Evolutionary conservation across 2,888 invertebrate genomes (phyloP).

Genomic region (Reticulitermes lucifugus): DNA sequence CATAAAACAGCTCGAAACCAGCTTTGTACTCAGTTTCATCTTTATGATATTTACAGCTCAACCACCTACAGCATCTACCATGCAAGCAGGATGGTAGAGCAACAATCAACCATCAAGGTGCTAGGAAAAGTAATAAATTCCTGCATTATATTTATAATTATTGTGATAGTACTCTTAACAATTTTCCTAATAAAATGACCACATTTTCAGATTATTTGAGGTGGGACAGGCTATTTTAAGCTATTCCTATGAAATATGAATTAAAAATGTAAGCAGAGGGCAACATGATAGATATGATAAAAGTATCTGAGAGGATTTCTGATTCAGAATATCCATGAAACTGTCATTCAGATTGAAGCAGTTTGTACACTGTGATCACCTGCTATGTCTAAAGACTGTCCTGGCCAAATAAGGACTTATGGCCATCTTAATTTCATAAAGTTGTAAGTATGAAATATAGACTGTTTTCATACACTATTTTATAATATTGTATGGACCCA

Average conservation of each 20-base stretch:
- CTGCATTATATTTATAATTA: not conserved
- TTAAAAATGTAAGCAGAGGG: not conserved
- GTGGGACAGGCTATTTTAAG: constrained; percentile 5
- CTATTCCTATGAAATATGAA: not conserved
- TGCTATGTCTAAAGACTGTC: not conserved
- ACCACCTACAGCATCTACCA: not conserved
- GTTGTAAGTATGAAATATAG: not conserved
- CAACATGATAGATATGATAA: not conserved
- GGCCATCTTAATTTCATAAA: not conserved
- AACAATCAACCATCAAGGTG: not conserved
- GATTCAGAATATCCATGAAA: not conserved
- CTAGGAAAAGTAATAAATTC: not conserved
- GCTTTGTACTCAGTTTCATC: not conserved
- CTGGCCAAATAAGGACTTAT: not conserved
- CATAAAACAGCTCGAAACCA: not conserved
- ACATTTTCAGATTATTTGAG: not conserved
- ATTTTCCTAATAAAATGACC: not conserved
- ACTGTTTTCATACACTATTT: not conserved
- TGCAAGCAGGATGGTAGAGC: not conserved
- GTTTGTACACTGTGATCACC: not conserved
- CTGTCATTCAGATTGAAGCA: not conserved
- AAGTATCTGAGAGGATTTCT: not conserved
- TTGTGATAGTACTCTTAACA: not conserved
- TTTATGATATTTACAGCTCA: not conserved
- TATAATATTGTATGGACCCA: not conserved